phyloP scores from a whole-genome alignment of 2,797 vertebrate genomes.

The Semaprochilodus insignis region DNA sequence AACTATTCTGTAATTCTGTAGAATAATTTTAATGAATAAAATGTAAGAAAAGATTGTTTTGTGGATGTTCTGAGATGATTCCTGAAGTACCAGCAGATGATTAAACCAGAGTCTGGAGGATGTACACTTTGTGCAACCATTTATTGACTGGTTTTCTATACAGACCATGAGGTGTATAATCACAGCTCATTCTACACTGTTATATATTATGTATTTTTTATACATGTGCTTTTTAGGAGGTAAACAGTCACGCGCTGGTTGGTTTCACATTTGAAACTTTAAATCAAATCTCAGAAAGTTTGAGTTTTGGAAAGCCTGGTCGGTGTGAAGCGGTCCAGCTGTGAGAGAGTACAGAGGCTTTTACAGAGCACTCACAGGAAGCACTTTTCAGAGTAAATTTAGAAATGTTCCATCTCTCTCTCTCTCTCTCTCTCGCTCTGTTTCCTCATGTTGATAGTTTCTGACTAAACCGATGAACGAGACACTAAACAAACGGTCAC shows the following conservation, averaged over 20 bases:
- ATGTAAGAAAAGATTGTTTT: neutral
- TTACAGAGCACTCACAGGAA: constrained; percentile 21
- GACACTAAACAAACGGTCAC: constrained; percentile 29
- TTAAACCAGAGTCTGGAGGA: too few species aligned
- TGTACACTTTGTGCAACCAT: too few species aligned
- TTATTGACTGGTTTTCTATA: neutral
- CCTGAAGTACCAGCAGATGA: too few species aligned
- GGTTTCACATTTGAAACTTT: neutral
- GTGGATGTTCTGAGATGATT: neutral
- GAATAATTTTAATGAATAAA: constrained; percentile 21
- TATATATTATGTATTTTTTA: too few species aligned
- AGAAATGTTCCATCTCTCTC: constrained; percentile 6
- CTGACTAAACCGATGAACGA: neutral
- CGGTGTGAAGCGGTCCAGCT: neutral
- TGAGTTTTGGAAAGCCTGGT: neutral
- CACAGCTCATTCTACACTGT: too few species aligned
- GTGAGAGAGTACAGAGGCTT: constrained; percentile 33
- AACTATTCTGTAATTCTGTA: constrained; percentile 15
- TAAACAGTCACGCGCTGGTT: too few species aligned
- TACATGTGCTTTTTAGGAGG: too few species aligned
- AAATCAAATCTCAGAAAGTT: neutral
- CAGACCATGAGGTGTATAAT: neutral
- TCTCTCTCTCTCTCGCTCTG: neutral
- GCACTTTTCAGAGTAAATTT: constrained; percentile 25
- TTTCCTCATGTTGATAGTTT: constrained; percentile 16